Conservation (phyloP, 1,140 invertebrate genomes). For the Diuraphis noxia region DNA sequence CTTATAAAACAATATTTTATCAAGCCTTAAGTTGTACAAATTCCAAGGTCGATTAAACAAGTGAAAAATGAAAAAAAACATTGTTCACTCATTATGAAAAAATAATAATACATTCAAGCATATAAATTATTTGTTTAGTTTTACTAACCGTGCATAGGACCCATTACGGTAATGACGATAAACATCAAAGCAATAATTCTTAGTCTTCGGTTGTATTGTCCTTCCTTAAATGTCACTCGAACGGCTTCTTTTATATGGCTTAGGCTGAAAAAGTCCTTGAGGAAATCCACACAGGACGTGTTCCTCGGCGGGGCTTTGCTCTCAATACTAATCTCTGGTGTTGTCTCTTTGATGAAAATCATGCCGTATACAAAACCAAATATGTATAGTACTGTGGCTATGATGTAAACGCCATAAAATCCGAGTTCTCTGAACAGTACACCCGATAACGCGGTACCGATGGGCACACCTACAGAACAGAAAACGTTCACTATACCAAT, state of each 20-base stretch:
- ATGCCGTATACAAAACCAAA: conserved; percentile 74
- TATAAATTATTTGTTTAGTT: background rate
- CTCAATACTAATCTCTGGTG: conserved; percentile 32
- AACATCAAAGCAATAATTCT: conserved; percentile 76
- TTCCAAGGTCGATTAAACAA: background rate
- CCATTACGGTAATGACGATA: conserved; percentile 80
- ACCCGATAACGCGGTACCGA: conserved; percentile 60
- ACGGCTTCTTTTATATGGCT: conserved; percentile 75
- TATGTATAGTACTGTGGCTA: conserved; percentile 74
- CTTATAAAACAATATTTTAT: background rate
- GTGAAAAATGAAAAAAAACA: background rate
- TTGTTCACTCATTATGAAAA: background rate
- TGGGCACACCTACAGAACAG: conserved; percentile 77
- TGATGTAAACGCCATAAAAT: conserved; percentile 77
- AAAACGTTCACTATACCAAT: conserved; percentile 84
- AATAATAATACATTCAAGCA: background rate
- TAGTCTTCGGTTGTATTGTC: conserved; percentile 71
- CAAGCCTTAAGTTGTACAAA: background rate
- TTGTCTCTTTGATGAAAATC: conserved; percentile 67
- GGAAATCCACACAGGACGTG: conserved; percentile 57
- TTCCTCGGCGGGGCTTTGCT: conserved; percentile 48
- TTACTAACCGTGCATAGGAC: conserved; percentile 75
- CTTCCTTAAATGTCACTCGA: conserved; percentile 74
- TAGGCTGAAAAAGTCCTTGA: conserved; percentile 72
- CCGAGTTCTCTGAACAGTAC: conserved; percentile 69